A percentile compares a stretch with the other conserved stretches of the same genome.
These are phyloP conservation scores for Salarias fasciatus DNA, from an alignment of 2,797 vertebrate species.

Conservation along the genomic window DNA sequence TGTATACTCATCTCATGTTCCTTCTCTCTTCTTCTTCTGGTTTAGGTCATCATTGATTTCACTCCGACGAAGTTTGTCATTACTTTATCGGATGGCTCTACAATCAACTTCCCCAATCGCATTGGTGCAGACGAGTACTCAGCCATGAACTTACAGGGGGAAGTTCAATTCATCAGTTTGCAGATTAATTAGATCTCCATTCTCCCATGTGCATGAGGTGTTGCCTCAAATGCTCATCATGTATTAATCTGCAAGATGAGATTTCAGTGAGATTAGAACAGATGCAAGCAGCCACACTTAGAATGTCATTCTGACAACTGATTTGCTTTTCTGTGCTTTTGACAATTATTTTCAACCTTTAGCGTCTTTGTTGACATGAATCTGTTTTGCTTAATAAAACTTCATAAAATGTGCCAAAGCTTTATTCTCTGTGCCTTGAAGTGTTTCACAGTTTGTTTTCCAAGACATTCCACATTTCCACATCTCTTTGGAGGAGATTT, in stretches of 20 bases:
- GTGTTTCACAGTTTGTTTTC: constrained; percentile 12
- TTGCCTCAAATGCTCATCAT: constrained; percentile 9
- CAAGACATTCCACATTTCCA: constrained; percentile 64
- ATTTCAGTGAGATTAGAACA: constrained; percentile 7
- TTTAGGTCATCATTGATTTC: constrained; percentile 74
- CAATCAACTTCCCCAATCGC: constrained; percentile 82
- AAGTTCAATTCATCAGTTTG: constrained; percentile 59
- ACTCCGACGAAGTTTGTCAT: constrained; percentile 74
- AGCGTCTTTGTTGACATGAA: no score
- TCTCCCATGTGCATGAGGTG: neutral
- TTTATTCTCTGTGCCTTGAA: constrained; percentile 15
- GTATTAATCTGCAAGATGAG: neutral
- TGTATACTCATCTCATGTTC: no score
- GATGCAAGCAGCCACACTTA: no score
- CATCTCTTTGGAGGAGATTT: constrained; percentile 47
- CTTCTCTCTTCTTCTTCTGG: neutral
- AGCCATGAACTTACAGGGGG: constrained; percentile 60
- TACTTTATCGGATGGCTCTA: constrained; percentile 71
- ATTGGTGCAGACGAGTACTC: constrained; percentile 73
- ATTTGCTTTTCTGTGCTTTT: no score
- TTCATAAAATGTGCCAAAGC: no score
- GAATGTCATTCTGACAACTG: no score
- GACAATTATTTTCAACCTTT: no score
- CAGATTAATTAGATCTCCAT: constrained; percentile 70
- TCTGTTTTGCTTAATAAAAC: no score